phyloP scores from a whole-genome alignment of 1,140 invertebrate genomes.

The Periplaneta americana region DNA sequence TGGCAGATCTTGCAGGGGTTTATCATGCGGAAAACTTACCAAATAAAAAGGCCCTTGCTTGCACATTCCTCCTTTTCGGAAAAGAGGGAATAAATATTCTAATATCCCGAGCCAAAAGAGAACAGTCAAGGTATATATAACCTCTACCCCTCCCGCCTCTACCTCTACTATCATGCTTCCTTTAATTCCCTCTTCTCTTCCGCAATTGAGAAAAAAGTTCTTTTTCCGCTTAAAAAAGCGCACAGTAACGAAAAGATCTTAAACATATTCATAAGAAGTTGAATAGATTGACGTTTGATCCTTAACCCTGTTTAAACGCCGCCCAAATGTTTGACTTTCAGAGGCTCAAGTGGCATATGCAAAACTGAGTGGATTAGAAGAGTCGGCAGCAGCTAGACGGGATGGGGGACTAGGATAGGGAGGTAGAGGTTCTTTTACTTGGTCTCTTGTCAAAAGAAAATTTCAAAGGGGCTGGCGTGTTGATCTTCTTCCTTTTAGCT shows the following conservation, averaged over 20 bases:
- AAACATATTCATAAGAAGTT: slow-evolving; percentile 21
- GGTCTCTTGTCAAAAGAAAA: slow-evolving; percentile 19
- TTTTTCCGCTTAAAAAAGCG: slow-evolving; percentile 16
- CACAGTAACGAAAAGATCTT: slow-evolving; percentile 13
- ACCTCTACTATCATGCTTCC: slow-evolving; percentile 2
- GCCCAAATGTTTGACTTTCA: slow-evolving; percentile 21
- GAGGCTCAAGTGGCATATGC: slow-evolving; percentile 23
- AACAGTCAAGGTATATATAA: slow-evolving; percentile 1
- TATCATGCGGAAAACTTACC: slow-evolving; percentile 8
- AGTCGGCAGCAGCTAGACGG: background rate
- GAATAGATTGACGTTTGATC: slow-evolving; percentile 23
- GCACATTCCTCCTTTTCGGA: background rate
- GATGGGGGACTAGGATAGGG: background rate
- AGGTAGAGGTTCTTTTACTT: slow-evolving; percentile 2
- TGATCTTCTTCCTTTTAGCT: slow-evolving; percentile 8
- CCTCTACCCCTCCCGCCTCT: background rate
- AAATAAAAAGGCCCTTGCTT: slow-evolving; percentile 8
- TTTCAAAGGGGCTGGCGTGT: slow-evolving; percentile 17
- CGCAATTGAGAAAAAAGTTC: slow-evolving; percentile 5
- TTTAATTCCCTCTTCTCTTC: slow-evolving; percentile 14
- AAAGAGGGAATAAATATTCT: slow-evolving; percentile 9
- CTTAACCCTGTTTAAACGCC: slow-evolving; percentile 21
- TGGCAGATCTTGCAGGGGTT: background rate
- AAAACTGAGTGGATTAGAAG: slow-evolving; percentile 23
- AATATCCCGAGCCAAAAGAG: slow-evolving; percentile 5